phyloP scores from a whole-genome alignment of 2,888 invertebrate species.

The Trisateles emortualis region DNA sequence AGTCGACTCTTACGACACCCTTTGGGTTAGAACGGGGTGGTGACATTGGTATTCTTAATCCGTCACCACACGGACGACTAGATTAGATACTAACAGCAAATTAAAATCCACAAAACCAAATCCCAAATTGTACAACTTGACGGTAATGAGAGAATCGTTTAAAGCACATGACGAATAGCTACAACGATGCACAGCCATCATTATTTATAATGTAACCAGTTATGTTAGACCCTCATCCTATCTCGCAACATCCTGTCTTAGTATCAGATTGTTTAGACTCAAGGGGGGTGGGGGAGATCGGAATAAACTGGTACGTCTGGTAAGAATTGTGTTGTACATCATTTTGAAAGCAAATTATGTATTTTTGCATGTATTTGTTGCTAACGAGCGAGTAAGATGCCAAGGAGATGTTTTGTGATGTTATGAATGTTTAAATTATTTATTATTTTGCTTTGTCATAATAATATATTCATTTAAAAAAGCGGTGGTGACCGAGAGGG shows the following conservation, averaged over 20 bases:
- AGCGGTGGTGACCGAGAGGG: no score
- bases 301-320: slow-evolving; percentile 58
- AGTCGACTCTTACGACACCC: no score
- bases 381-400: slow-evolving; percentile 51
- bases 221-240: slow-evolving; percentile 45
- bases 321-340: slow-evolving; percentile 69
- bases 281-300: slow-evolving; percentile 45
- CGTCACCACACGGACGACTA: no score
- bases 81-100: no score
- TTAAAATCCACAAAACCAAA: slow-evolving; percentile 14
- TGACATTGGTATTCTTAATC: no score
- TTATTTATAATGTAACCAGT: slow-evolving; percentile 74
- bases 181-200: slow-evolving; percentile 62
- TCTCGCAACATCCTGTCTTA: slow-evolving; percentile 9
- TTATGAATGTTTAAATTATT: slow-evolving; percentile 24
- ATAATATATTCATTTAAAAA: neutral
- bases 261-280: slow-evolving; percentile 2
- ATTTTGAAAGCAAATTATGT: slow-evolving; percentile 71
- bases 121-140: slow-evolving; percentile 30
- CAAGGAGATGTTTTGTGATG: slow-evolving; percentile 25
- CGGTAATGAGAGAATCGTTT: slow-evolving; percentile 76
- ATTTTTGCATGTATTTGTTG: slow-evolving; percentile 56
- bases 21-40: no score
- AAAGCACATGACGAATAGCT: slow-evolving; percentile 71
- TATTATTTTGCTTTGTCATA: neutral